Evolutionary conservation across 2,113 vertebrate genomes (phyloP).

Genomic region (Zosterops japonicus): DNA sequence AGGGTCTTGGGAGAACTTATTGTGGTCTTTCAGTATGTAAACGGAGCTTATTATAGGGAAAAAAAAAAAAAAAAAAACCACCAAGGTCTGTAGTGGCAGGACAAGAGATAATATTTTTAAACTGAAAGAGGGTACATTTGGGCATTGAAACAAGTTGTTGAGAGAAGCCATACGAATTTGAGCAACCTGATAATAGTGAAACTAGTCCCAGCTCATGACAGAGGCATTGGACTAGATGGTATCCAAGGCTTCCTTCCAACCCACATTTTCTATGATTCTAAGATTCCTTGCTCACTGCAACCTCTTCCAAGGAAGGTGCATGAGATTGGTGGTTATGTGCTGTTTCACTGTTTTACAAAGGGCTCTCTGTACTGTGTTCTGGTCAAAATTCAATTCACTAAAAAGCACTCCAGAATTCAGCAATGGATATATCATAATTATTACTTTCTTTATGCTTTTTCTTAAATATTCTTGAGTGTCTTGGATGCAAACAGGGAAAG

Average conservation of each 20-base stretch:
- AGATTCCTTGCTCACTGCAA: neutral
- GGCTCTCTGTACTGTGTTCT: rapidly evolving
- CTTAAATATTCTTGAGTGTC: neutral
- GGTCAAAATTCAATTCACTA: neutral
- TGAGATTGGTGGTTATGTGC: neutral
- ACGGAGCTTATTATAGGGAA: neutral
- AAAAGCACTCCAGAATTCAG: neutral
- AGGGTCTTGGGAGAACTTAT: neutral
- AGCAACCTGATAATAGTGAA: neutral
- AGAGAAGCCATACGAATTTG: neutral
- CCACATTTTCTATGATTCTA: neutral
- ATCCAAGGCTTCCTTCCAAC: neutral
- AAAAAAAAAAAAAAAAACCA: neutral
- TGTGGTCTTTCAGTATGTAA: neutral
- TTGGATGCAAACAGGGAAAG: neutral
- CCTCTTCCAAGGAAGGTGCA: neutral
- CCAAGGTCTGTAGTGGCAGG: neutral
- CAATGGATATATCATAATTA: neutral
- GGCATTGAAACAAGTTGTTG: neutral
- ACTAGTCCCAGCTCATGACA: neutral
- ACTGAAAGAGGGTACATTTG: neutral
- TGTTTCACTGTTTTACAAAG: neutral
- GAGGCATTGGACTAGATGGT: neutral
- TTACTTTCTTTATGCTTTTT: neutral
- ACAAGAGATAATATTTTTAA: neutral